Evolutionary conservation across 2,888 invertebrate species (phyloP), one percentile per base, ranked within the genome.

Genomic region (Siphonodentalium dalli): DNA sequence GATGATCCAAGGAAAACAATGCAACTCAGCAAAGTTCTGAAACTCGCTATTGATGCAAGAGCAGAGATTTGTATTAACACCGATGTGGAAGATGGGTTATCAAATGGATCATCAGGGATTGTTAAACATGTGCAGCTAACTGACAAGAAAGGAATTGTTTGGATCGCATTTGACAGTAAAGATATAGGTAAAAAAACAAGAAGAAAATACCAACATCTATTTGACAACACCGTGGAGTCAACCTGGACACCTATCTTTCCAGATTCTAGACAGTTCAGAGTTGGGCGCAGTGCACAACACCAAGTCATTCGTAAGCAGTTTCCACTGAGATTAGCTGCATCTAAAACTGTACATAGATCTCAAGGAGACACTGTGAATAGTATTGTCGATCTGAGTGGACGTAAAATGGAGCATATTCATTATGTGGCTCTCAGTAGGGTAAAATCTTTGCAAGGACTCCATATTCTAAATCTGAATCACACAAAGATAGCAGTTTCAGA

Each of bases 51-150:
- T 55, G 50, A 38, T 11, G 15, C 61, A 24, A 46, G 54, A 24
- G 42, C 31, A 38, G 60, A 58, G 48, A 31, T 60, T 13, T 58
- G 41, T 40, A 21, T 39, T n/a, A 65, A 65, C 48, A 41, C 61
- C 26, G 52, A 59, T 48, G 46, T 52, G 31, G 38, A 41, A 28
- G 66, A 65, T 63, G 66, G 65, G 8, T 23, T 65, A 3, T 60
- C 63, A 13, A 63, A 66, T 66, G 66, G 63, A 24, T 50, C 63
- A n/a, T 11, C 58, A n/a, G 55, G 63, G 28, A 9, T 65, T 47
- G 58, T 61, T 23, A 54, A 29, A 24, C 26, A 55, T 23, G 40
- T 59, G 18, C 28, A 20, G 21, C 45, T 41, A 38, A 52, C 52
- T 24, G 21, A 9, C 1, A 31, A 57, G 13, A 52, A 48, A 38